Conservation (phyloP, 2,797 vertebrate species). For the Vespertilio murinus region DNA sequence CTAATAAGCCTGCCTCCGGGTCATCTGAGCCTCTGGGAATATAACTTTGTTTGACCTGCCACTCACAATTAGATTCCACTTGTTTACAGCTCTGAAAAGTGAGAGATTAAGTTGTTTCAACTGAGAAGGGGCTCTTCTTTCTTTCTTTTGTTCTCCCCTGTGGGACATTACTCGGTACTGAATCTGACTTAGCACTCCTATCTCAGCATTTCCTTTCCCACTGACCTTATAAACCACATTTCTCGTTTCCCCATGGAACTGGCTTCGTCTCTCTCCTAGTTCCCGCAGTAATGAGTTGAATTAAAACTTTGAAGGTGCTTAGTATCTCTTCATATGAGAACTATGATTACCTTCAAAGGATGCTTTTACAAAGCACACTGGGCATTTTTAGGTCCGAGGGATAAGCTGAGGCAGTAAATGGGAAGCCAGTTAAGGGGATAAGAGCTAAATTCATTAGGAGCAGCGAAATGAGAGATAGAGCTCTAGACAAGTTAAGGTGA, state of each 20-base stretch:
- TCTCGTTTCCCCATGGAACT: background rate
- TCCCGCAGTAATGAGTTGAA: background rate
- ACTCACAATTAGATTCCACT: background rate
- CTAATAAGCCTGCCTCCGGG: constrained; percentile 5
- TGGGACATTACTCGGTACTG: background rate
- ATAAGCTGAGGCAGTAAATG: background rate
- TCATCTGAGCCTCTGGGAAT: background rate
- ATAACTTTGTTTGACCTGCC: constrained; percentile 34
- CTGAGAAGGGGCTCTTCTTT: background rate
- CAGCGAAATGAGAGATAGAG: background rate
- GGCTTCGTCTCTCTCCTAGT: background rate
- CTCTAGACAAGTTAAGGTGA: background rate
- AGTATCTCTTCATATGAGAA: background rate
- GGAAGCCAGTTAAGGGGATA: background rate
- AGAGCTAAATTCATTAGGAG: background rate
- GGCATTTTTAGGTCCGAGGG: background rate
- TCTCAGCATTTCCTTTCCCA: background rate
- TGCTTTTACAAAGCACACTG: background rate
- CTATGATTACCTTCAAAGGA: background rate
- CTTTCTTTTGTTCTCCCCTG: background rate
- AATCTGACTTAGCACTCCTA: background rate
- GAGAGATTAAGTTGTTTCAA: constrained; percentile 23
- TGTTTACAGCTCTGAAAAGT: constrained; percentile 41
- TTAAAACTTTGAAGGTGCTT: background rate
- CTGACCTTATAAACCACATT: background rate